Evolutionary conservation across 2,888 invertebrate genomes (phyloP).

Genomic region (Cheilosia soror): DNA sequence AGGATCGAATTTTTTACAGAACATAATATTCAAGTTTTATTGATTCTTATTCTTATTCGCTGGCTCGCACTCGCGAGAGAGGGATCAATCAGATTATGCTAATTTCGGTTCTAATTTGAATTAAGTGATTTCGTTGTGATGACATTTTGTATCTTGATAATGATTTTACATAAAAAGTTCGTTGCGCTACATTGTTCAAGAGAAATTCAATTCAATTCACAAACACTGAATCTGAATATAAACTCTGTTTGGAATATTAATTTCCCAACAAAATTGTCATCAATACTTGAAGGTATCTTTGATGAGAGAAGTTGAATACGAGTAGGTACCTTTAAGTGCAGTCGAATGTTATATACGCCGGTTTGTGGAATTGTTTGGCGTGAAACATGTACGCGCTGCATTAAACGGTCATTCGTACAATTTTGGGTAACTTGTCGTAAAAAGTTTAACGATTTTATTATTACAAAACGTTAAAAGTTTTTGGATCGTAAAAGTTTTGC

Average conservation of each 20-base stretch:
- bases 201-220: slow-evolving; percentile 44
- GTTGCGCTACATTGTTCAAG: slow-evolving; percentile 60
- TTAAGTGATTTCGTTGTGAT: slow-evolving; percentile 41
- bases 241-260: slow-evolving; percentile 37
- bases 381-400: slow-evolving; percentile 23
- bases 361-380: background rate
- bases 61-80: slow-evolving; percentile 7
- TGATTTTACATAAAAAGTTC: slow-evolving; percentile 48
- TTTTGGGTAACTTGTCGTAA: slow-evolving; percentile 52
- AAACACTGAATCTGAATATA: slow-evolving; percentile 1
- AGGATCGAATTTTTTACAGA: slow-evolving; percentile 40
- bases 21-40: slow-evolving; percentile 34
- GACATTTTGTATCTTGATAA: slow-evolving; percentile 49
- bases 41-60: slow-evolving; percentile 13
- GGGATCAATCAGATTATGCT: slow-evolving; percentile 65
- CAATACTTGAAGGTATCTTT: slow-evolving; percentile 3
- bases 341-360: slow-evolving; percentile 16
- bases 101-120: slow-evolving; percentile 56
- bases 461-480: slow-evolving; percentile 49
- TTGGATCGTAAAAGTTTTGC: slow-evolving; percentile 45
- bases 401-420: slow-evolving; percentile 51
- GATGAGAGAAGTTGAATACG: background rate
- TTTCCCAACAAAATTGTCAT: slow-evolving; percentile 17
- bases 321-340: slow-evolving; percentile 8
- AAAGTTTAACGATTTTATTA: slow-evolving; percentile 64